Conservation (phyloP, 2,797 vertebrate genomes). For the Cottoperca gobio region DNA sequence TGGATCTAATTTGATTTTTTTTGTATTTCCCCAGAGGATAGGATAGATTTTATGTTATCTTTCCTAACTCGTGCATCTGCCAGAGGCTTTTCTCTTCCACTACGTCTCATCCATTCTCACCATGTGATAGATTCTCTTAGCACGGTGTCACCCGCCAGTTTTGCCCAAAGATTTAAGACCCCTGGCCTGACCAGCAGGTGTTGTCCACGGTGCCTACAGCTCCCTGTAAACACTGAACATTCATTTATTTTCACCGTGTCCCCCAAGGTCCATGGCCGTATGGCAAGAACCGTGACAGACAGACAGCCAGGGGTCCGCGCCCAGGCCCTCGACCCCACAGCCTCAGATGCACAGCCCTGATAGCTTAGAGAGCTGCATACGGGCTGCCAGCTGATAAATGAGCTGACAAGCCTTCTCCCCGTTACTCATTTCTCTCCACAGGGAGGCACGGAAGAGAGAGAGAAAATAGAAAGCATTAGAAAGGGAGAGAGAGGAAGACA, state of each 20-base stretch:
- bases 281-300: slow-evolving; percentile 39
- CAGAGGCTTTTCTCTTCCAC: slow-evolving; percentile 26
- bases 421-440: slow-evolving; percentile 75
- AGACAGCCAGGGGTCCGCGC: slow-evolving; percentile 32
- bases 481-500: slow-evolving; percentile 47
- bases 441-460: slow-evolving; percentile 60
- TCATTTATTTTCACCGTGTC: slow-evolving; percentile 48
- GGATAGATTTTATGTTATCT: slow-evolving; percentile 16
- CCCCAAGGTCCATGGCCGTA: slow-evolving; percentile 25
- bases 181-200: slow-evolving; percentile 21
- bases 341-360: slow-evolving; percentile 68
- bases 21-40: not conserved
- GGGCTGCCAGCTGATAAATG: slow-evolving; percentile 81
- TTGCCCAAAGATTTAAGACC: slow-evolving; percentile 53
- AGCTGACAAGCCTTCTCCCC: slow-evolving; percentile 79
- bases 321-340: slow-evolving; percentile 44
- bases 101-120: slow-evolving; percentile 26
- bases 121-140: slow-evolving; percentile 23
- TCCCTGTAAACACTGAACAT: slow-evolving; percentile 48
- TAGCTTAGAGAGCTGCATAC: slow-evolving; percentile 53
- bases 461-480: slow-evolving; percentile 60
- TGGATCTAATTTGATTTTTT: not conserved
- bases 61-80: slow-evolving; percentile 30
- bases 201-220: slow-evolving; percentile 31
- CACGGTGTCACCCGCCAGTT: slow-evolving; percentile 34